Evolutionary conservation across 1,140 invertebrate genomes (phyloP).

Genomic region (Andrena cerasifolii): DNA sequence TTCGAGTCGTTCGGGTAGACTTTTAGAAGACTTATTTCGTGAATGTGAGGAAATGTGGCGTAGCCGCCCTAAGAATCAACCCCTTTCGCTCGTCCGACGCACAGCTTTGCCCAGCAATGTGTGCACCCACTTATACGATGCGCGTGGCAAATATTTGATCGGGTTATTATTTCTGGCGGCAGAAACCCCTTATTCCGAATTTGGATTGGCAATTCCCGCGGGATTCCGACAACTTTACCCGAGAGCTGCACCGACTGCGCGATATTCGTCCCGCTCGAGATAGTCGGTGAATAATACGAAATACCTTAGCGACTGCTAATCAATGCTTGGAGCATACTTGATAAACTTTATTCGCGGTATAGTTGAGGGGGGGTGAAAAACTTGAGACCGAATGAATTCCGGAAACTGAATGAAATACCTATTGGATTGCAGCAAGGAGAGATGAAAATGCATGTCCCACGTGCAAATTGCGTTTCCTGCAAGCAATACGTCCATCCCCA

Average conservation of each 20-base stretch:
- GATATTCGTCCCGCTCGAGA: background rate
- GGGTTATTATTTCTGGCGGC: constrained; percentile 39
- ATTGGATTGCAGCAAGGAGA: constrained; percentile 30
- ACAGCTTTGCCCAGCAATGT: too few species aligned
- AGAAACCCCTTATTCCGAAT: constrained; percentile 1
- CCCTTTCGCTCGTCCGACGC: background rate
- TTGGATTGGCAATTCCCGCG: constrained; percentile 10
- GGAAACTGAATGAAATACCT: background rate
- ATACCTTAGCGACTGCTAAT: too few species aligned
- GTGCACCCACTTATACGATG: too few species aligned
- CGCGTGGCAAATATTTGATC: constrained; percentile 57
- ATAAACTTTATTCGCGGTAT: too few species aligned
- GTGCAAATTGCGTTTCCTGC: background rate
- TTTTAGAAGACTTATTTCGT: too few species aligned
- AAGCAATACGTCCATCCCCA: background rate
- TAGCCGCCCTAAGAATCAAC: background rate
- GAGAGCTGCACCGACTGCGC: background rate
- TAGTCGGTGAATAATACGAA: background rate
- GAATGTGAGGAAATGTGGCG: too few species aligned
- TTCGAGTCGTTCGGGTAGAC: too few species aligned
- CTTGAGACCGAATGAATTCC: background rate
- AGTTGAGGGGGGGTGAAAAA: too few species aligned
- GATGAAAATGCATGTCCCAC: constrained; percentile 5
- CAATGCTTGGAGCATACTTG: too few species aligned
- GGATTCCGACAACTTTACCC: background rate